Percentiles rank a stretch among this genome's conserved stretches.
Evolutionary conservation across 92 coral and sea anemone genomes (phyloP).

Genomic region (Porites evermanni): DNA sequence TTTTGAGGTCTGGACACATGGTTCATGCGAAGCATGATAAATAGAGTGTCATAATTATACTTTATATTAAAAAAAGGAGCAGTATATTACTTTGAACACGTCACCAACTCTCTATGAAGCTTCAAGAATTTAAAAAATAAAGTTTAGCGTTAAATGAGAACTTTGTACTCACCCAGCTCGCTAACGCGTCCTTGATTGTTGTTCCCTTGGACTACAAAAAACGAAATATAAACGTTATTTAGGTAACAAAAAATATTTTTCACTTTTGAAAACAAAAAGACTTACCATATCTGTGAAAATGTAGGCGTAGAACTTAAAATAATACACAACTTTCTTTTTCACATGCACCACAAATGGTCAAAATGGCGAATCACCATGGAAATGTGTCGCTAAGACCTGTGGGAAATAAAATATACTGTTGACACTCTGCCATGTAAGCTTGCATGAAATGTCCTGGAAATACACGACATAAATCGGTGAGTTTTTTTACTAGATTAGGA

Average conservation of each 20-base stretch:
- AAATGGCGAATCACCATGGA: conserved; percentile 88
- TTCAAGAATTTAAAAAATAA: too few species aligned
- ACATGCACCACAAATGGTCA: conserved; percentile 16
- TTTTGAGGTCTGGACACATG: too few species aligned
- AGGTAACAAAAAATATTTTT: background rate
- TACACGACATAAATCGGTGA: too few species aligned
- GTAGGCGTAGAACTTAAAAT: background rate
- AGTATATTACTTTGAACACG: too few species aligned
- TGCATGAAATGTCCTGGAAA: too few species aligned
- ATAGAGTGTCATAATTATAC: too few species aligned
- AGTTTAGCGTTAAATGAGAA: background rate
- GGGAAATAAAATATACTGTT: conserved; percentile 3
- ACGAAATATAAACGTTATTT: background rate
- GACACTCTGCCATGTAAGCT: too few species aligned
- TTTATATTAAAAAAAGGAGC: too few species aligned
- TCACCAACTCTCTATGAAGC: too few species aligned
- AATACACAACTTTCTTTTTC: background rate
- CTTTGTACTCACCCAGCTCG: conserved; percentile 82
- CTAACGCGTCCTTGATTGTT: conserved; percentile 96
- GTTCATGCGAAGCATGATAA: too few species aligned
- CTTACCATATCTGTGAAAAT: conserved; percentile 46
- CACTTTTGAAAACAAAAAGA: background rate
- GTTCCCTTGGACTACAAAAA: conserved; percentile 88
- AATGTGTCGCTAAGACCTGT: conserved; percentile 12
- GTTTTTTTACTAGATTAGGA: too few species aligned